Evolutionary conservation across 1,140 invertebrate species (phyloP).

Genomic region (Lasaia peninsularis): DNA sequence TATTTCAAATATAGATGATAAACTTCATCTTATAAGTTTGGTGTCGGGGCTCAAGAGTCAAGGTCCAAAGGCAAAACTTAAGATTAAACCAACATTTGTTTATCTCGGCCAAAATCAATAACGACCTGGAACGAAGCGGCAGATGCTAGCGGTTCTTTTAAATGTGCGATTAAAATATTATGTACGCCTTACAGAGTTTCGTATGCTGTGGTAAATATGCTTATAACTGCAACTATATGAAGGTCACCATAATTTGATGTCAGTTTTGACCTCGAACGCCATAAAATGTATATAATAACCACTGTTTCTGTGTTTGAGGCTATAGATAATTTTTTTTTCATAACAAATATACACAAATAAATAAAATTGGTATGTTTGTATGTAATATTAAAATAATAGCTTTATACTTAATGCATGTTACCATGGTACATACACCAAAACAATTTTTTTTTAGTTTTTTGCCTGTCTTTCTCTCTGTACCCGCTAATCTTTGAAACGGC

Average conservation of each 20-base stretch:
- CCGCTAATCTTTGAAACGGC: too few relatives aligned
- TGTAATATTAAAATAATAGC: too few relatives aligned
- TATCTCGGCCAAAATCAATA: neutral
- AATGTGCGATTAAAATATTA: neutral
- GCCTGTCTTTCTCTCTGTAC: too few relatives aligned
- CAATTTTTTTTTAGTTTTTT: too few relatives aligned
- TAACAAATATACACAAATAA: too few relatives aligned
- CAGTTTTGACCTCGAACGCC: neutral
- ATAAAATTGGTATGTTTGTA: too few relatives aligned
- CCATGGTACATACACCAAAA: too few relatives aligned
- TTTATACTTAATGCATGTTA: too few relatives aligned
- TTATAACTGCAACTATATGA: neutral
- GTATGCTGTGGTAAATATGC: neutral
- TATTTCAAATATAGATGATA: too few relatives aligned
- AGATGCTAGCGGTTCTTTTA: conserved; percentile 1
- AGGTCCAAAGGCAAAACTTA: neutral
- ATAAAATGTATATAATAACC: neutral
- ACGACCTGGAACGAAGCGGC: conserved; percentile 5
- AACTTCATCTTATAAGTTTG: neutral
- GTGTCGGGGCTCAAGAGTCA: neutral
- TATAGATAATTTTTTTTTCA: neutral
- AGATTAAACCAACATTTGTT: neutral
- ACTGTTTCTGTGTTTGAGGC: neutral
- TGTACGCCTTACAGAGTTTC: neutral
- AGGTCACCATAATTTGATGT: conserved; percentile 1